Evolutionary conservation across 2,888 invertebrate genomes (phyloP), one percentile per base, ranked within the genome.

Genomic region (Spodoptera picta): DNA sequence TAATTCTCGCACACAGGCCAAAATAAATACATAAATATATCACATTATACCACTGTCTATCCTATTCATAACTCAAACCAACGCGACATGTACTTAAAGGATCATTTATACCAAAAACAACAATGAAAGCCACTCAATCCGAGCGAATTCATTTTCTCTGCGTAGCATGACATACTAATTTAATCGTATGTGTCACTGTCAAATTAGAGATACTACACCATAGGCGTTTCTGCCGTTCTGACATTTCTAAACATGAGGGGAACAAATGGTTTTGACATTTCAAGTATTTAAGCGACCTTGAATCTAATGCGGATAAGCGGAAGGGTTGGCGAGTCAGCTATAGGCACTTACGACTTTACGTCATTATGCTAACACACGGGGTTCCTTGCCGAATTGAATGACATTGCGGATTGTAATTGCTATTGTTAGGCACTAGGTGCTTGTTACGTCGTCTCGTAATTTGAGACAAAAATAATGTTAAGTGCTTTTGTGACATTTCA

Each of bases 191-290:
- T 89, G 89, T 93, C 92, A 92, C 87, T 93, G 92, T 92, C 92
- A 92, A 92, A 92, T 92, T 89, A 91, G 89, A 90, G 90, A 90
- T 88, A 92, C 88, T 91, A 91, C 90, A 90, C 89, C 90, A 92
- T 93, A 92, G 89, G 90, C 90, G 83, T 88, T 90, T 92, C 90
- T 90, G 84, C 83, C 87, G 79, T 90, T 90, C 87, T 93, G 94
- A 93, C 94, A 92, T 94, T 94, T 93, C 92, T 86, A 90, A 93
- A 90, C 89, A 91, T 81, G 87, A 90, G 89, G 92, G 92, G 90
- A 87, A 89, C 89, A 92, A 92, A 92, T 90, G 91, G 87, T 89
- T 90, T 83, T 92, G 93, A 92, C 92, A 93, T 93, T 73, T 94
- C 87, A 87, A 92, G 90, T 90, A 87, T 88, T 87, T 87, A 85